Evolutionary conservation across 2,113 vertebrate species (phyloP).

Genomic region (Echinops telfairi): DNA sequence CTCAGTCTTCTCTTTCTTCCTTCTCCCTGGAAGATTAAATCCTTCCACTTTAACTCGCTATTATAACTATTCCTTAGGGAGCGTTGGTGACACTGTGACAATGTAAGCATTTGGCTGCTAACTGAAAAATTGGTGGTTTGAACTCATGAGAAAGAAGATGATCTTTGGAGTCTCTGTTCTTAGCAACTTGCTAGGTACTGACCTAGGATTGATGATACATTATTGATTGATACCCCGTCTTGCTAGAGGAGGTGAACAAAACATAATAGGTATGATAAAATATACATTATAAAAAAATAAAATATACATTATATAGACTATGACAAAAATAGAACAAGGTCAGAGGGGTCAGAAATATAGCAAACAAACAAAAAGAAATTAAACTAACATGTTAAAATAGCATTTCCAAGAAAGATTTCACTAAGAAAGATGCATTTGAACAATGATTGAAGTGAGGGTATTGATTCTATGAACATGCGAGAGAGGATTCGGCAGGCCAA

Average conservation of each 20-base stretch:
- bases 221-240: background rate
- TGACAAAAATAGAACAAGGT: background rate
- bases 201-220: background rate
- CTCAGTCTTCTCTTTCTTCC: background rate
- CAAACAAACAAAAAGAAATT: background rate
- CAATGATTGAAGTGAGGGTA: background rate
- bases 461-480: background rate
- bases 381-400: background rate
- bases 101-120: background rate
- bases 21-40: background rate
- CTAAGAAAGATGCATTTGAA: background rate
- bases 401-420: background rate
- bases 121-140: too few species aligned
- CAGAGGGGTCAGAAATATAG: background rate
- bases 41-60: background rate
- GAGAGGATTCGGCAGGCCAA: background rate
- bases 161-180: slow-evolving; percentile 8
- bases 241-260: background rate
- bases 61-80: too few species aligned
- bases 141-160: background rate
- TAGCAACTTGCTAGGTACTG: background rate
- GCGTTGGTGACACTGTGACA: background rate
- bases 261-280: background rate
- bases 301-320: background rate
- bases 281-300: background rate